A percentile compares a stretch with the other conserved stretches of the same genome.
Evolutionary conservation across 2,113 vertebrate genomes (phyloP).

Genomic region (Oxygymnocypris stewartii): DNA sequence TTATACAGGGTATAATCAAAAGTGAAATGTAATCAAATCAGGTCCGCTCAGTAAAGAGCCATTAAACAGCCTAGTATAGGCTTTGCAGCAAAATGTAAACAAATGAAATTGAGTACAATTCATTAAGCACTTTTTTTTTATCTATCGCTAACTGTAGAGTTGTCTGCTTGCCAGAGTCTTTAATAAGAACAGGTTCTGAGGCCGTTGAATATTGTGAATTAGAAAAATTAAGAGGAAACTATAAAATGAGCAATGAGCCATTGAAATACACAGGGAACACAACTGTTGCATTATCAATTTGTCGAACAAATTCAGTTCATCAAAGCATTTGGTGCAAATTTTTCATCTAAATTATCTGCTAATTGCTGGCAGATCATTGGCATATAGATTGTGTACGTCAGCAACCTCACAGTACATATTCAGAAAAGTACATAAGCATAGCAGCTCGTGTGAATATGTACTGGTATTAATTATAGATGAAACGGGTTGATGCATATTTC

Average conservation of each 20-base stretch:
- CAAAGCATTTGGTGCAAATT: not conserved
- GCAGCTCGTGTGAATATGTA: not conserved
- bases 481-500: constrained; percentile 35
- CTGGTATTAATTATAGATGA: constrained; percentile 11
- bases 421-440: not conserved
- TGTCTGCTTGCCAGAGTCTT: no score
- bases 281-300: not conserved
- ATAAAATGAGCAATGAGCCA: not conserved
- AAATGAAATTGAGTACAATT: not conserved
- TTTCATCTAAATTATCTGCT: not conserved
- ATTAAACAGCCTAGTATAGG: no score
- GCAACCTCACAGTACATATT: not conserved
- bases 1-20: no score
- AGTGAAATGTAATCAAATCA: no score
- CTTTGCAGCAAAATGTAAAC: not conserved
- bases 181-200: not conserved
- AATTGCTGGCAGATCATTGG: not conserved
- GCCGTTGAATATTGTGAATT: not conserved
- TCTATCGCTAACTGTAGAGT: not conserved
- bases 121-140: not conserved
- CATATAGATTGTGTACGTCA: not conserved
- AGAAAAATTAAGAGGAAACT: not conserved
- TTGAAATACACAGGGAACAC: not conserved
- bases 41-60: no score
- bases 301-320: not conserved